These are phyloP conservation scores for Ooceraea biroi DNA, from an alignment of 1,140 invertebrate genomes.

Conservation along the genomic window DNA sequence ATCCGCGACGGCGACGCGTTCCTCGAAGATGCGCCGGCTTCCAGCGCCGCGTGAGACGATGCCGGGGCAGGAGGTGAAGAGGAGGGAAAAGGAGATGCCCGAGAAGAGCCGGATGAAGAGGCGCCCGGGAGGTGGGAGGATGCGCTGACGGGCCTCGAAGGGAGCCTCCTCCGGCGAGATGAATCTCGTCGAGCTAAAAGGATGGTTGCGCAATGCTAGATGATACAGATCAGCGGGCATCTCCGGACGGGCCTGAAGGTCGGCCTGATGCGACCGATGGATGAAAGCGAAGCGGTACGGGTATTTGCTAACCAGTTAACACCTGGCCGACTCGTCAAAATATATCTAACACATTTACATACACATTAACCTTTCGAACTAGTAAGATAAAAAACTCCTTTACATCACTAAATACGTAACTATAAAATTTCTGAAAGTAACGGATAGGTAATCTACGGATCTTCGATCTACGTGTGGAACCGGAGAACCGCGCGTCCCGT, in stretches of 20 bases:
- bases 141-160: slow-evolving; percentile 16
- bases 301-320: too few relatives aligned
- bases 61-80: slow-evolving; percentile 11
- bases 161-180: slow-evolving; percentile 10
- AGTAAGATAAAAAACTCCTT: too few relatives aligned
- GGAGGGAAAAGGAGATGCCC: slow-evolving; percentile 11
- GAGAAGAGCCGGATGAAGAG: slow-evolving; percentile 47
- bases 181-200: slow-evolving; percentile 40
- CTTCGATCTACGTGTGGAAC: too few relatives aligned
- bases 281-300: slow-evolving; percentile 75
- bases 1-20: slow-evolving; percentile 58
- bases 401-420: too few relatives aligned
- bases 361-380: background rate
- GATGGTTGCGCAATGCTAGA: slow-evolving; percentile 66
- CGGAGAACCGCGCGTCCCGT: too few relatives aligned
- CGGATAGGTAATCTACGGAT: too few relatives aligned
- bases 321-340: background rate
- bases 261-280: slow-evolving; percentile 74
- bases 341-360: background rate
- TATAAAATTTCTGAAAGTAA: too few relatives aligned
- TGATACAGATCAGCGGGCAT: slow-evolving; percentile 78
- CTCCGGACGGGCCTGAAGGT: slow-evolving; percentile 75
- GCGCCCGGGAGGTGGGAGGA: slow-evolving; percentile 14
- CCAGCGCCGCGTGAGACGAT: slow-evolving; percentile 12
- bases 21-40: slow-evolving; percentile 66